Base-by-base conservation (phyloP, 1,140 invertebrate species). In the Microplitis mediator region DNA sequence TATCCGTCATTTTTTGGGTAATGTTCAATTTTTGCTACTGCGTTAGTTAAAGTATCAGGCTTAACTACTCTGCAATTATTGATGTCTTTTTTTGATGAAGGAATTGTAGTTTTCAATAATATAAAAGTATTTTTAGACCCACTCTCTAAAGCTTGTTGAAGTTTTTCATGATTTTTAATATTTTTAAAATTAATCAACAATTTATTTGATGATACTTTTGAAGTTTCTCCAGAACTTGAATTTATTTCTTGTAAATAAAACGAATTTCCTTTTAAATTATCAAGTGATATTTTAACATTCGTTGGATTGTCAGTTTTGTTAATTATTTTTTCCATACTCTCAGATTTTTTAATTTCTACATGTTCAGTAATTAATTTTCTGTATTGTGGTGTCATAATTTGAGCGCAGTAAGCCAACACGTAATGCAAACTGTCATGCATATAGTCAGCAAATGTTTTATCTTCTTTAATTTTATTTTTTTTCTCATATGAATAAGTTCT, bases 371-470 rank as follows among this genome's bases (percentile, higher is more conserved):
- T 11, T 0, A 65, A 45, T 71, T 68, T 73, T 39, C 75, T 73
- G 50, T 80, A 82, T 4, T 36, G 11, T 1, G 79, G 75, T 8
- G 68, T 71, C 61, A 77, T 76, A 31, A 82, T 45, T 63, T 79
- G 77, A 2, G 80, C 73, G 14, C 80, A 80, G 35, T 81, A 83
- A 32, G 75, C 77, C 0, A 84, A 62, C 2, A 83, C 79, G 11
- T 61, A 80, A 36, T 84, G 81, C 3, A 83, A 74, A 71, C 78
- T 84, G 9, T 74, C 73, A 14, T 84, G 82, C 82, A 83, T 84
- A 50, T 77, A 79, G 5, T 54, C 71, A 13, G 78, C 65, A 64
- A 76, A 39, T 69, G 35, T 61, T 0, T 70, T 9, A 4, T 52
- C 4, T 11, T 14, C 52, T 3, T 11, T 31, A 36, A 35, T 45